phyloP scores from a whole-genome alignment of 2,888 invertebrate genomes.

The Podotricha telesiphe region DNA sequence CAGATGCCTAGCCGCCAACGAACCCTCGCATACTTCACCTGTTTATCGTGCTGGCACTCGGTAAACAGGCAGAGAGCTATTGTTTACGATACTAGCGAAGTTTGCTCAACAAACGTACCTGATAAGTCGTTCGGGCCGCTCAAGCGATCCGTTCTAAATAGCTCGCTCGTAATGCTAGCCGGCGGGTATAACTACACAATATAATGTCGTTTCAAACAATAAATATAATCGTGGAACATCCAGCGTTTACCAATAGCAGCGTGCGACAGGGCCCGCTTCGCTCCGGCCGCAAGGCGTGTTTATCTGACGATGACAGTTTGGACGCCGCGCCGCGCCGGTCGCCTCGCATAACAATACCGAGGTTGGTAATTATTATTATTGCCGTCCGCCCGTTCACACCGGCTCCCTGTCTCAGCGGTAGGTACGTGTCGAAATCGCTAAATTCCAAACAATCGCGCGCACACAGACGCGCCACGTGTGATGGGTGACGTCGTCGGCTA shows the following conservation, averaged over 20 bases:
- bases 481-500: slow-evolving; percentile 63
- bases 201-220: slow-evolving; percentile 55
- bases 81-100: slow-evolving; percentile 62
- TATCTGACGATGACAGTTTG: slow-evolving; percentile 55
- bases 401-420: slow-evolving; percentile 54
- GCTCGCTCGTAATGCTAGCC: slow-evolving; percentile 48
- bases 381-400: slow-evolving; percentile 53
- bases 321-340: slow-evolving; percentile 43
- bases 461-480: slow-evolving; percentile 68
- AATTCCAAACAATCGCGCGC: slow-evolving; percentile 70
- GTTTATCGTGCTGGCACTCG: slow-evolving; percentile 46
- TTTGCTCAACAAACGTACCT: slow-evolving; percentile 60
- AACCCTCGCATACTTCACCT: slow-evolving; percentile 46
- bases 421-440: slow-evolving; percentile 75
- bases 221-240: slow-evolving; percentile 47
- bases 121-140: slow-evolving; percentile 50
- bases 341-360: slow-evolving; percentile 67
- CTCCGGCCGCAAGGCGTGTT: slow-evolving; percentile 49
- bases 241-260: neutral
- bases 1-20: slow-evolving; percentile 49
- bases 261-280: neutral
- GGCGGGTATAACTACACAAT: slow-evolving; percentile 50
- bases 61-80: slow-evolving; percentile 55
- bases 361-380: slow-evolving; percentile 75
- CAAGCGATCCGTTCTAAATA: slow-evolving; percentile 61